These are phyloP conservation scores for Hypomecis atomaria DNA, from an alignment of 2,888 invertebrate genomes.

Conservation along the genomic window DNA sequence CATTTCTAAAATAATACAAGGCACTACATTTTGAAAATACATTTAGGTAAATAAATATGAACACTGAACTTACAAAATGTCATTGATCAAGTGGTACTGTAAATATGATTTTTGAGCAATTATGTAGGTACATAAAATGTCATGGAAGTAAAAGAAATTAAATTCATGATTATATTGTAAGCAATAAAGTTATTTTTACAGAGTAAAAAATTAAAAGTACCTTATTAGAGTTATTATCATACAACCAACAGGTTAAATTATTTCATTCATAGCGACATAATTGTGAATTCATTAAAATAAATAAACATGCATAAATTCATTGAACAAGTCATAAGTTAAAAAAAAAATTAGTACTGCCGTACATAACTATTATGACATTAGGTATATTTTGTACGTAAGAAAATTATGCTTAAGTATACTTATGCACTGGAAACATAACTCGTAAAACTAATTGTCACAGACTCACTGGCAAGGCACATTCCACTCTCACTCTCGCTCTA, in stretches of 20 bases:
- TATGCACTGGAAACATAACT: constrained; percentile 40
- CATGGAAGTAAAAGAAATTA: constrained; percentile 12
- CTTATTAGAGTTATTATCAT: not conserved
- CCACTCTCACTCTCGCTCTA: constrained; percentile 40
- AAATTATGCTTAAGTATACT: constrained; percentile 49
- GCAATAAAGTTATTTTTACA: not conserved
- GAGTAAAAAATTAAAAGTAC: not conserved
- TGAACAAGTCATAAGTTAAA: constrained; percentile 10
- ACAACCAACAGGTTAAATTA: not conserved
- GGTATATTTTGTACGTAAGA: constrained; percentile 41
- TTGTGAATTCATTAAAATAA: constrained; percentile 10
- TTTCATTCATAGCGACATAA: not conserved
- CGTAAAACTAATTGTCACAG: constrained; percentile 52
- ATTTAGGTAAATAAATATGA: not conserved
- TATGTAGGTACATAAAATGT: constrained; percentile 7
- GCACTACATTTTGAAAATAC: constrained; percentile 14
- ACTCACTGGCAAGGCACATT: constrained; percentile 64
- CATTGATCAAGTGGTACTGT: not conserved
- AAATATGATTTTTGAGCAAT: constrained; percentile 17
- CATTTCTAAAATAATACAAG: constrained; percentile 7
- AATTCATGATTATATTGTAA: not conserved
- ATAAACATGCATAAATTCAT: constrained; percentile 18
- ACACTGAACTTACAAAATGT: not conserved
- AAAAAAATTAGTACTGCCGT: constrained; percentile 16
- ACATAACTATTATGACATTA: constrained; percentile 26